phyloP scores from a whole-genome alignment of 2,888 invertebrate genomes.

The Bombylius major region DNA sequence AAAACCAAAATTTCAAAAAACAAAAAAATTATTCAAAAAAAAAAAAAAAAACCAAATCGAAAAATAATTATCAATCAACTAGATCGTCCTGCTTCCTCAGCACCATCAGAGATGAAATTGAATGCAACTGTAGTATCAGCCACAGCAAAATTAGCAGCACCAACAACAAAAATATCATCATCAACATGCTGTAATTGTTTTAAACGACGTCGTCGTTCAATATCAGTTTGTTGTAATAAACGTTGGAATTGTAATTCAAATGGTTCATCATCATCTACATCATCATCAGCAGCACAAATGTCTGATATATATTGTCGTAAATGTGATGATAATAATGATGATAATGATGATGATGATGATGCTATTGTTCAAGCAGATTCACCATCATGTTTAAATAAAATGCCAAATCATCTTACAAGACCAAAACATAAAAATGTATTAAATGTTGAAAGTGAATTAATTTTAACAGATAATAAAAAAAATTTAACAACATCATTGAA shows the following conservation, averaged over 20 bases:
- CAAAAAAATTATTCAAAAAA: background rate
- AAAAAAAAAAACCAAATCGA: background rate
- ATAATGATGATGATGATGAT: background rate
- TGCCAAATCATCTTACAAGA: conserved; percentile 29
- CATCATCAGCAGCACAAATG: conserved; percentile 36
- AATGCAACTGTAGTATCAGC: conserved; percentile 26
- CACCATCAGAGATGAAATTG: conserved; percentile 20
- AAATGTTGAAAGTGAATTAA: conserved; percentile 34
- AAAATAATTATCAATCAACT: conserved; percentile 8
- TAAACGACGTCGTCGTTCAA: conserved; percentile 13
- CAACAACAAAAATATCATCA: conserved; percentile 1
- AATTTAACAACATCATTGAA: background rate
- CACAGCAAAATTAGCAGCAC: conserved; percentile 25
- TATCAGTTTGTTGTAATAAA: conserved; percentile 26
- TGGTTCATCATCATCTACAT: background rate
- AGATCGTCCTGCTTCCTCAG: conserved; percentile 41
- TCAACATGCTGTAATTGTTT: conserved; percentile 37
- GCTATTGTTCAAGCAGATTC: conserved; percentile 24
- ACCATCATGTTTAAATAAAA: conserved; percentile 41
- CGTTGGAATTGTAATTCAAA: conserved; percentile 22
- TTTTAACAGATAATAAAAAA: conserved; percentile 23
- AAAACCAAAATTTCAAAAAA: no score
- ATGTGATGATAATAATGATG: conserved; percentile 22
- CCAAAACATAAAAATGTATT: conserved; percentile 29
- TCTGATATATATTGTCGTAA: conserved; percentile 47